Evolutionary conservation across 2,888 invertebrate genomes (phyloP).

Genomic region (Pogonocherus hispidulus): DNA sequence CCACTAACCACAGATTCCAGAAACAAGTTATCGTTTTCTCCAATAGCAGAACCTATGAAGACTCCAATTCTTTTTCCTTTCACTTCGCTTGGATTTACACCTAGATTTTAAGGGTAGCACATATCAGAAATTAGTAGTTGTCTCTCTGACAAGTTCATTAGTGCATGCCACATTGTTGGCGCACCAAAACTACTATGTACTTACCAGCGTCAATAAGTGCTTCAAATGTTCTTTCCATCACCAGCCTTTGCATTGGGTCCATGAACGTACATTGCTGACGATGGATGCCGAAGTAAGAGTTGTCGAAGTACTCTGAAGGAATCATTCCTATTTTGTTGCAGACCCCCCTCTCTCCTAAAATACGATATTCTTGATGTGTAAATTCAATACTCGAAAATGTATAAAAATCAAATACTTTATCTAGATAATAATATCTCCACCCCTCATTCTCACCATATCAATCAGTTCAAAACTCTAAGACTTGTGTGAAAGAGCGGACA

Average conservation of each 20-base stretch:
- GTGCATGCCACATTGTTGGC: no score
- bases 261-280: conserved; percentile 67
- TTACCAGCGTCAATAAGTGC: conserved; percentile 70
- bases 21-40: conserved; percentile 70
- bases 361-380: not conserved
- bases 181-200: no score
- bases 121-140: not conserved
- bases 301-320: conserved; percentile 65
- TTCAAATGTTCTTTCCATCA: conserved; percentile 68
- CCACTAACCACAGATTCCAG: conserved; percentile 72
- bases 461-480: no score
- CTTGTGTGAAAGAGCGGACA: no score
- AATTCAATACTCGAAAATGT: no score
- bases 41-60: conserved; percentile 67
- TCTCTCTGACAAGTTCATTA: no score
- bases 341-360: conserved; percentile 62
- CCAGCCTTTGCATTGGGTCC: conserved; percentile 69
- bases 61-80: conserved; percentile 67
- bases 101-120: conserved; percentile 49
- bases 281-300: conserved; percentile 70
- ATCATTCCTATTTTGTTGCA: conserved; percentile 64
- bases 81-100: conserved; percentile 67
- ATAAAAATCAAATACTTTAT: no score
- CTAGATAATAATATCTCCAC: no score
- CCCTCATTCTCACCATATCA: no score